Evolutionary conservation across 30 jellyfish, hydroid and myxozoan species (phyloP).

Genomic region (Pseudorhiza aurosa): DNA sequence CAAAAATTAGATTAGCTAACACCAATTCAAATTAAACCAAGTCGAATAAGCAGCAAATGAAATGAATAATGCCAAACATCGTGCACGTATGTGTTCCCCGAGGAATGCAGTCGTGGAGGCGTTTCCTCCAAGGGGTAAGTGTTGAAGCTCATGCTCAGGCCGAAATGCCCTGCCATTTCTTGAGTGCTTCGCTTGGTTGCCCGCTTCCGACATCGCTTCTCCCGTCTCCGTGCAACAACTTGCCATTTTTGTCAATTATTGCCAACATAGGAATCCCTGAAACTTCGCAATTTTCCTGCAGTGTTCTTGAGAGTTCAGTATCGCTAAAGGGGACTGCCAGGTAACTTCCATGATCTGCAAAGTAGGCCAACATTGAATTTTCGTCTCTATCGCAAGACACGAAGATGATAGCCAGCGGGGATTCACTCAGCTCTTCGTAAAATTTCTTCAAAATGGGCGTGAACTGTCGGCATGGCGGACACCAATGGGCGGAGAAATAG

Average conservation of each 20-base stretch:
- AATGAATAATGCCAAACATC: too few relatives aligned
- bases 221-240: slow-evolving; percentile 37
- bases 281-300: slow-evolving; percentile 23
- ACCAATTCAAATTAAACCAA: too few relatives aligned
- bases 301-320: neutral
- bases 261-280: slow-evolving; percentile 47
- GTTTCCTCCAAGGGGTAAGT: too few relatives aligned
- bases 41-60: too few relatives aligned
- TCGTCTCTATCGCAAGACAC: slow-evolving; percentile 53
- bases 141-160: too few relatives aligned
- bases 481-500: slow-evolving; percentile 70
- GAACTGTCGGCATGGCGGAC: slow-evolving; percentile 67
- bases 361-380: slow-evolving; percentile 26
- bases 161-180: slow-evolving; percentile 55
- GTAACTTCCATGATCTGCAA: slow-evolving; percentile 47
- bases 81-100: too few relatives aligned
- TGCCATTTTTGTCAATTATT: slow-evolving; percentile 27
- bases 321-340: slow-evolving; percentile 41
- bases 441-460: slow-evolving; percentile 51
- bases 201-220: slow-evolving; percentile 32
- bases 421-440: slow-evolving; percentile 17
- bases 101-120: too few relatives aligned
- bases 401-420: slow-evolving; percentile 39
- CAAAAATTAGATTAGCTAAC: too few relatives aligned
- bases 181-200: slow-evolving; percentile 5